Conservation (phyloP, 1,140 invertebrate genomes). For the Leptonema lineaticorne region DNA sequence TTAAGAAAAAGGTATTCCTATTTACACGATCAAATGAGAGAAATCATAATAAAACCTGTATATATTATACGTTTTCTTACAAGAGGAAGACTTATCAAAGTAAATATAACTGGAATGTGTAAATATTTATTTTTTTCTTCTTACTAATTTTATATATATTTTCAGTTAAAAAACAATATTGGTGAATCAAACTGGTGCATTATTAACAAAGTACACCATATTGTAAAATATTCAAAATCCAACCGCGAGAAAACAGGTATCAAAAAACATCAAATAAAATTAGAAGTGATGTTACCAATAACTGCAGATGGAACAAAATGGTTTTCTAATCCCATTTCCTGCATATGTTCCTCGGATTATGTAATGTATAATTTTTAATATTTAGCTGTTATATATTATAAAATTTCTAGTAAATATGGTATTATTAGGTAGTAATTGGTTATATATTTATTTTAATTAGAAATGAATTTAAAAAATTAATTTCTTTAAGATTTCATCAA, state of each 20-base stretch:
- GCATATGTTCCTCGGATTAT: too few relatives aligned
- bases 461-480: too few relatives aligned
- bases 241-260: background rate
- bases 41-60: constrained; percentile 62
- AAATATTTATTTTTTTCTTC: background rate
- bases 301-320: too few relatives aligned
- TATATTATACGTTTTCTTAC: constrained; percentile 92
- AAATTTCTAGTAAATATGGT: too few relatives aligned
- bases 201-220: constrained; percentile 63
- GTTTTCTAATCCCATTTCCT: too few relatives aligned
- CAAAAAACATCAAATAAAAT: background rate
- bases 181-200: constrained; percentile 96
- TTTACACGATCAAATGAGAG: constrained; percentile 57
- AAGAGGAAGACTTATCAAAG: constrained; percentile 88
- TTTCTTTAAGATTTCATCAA: too few relatives aligned
- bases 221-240: background rate
- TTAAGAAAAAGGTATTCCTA: background rate
- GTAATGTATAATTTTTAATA: too few relatives aligned
- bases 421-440: too few relatives aligned
- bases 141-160: constrained; percentile 11
- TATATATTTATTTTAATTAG: too few relatives aligned
- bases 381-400: too few relatives aligned
- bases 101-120: constrained; percentile 47
- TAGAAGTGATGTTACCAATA: background rate
- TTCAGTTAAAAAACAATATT: constrained; percentile 78